phyloP scores from a whole-genome alignment of 2,113 vertebrate species.

The Poeciliopsis retropinna region DNA sequence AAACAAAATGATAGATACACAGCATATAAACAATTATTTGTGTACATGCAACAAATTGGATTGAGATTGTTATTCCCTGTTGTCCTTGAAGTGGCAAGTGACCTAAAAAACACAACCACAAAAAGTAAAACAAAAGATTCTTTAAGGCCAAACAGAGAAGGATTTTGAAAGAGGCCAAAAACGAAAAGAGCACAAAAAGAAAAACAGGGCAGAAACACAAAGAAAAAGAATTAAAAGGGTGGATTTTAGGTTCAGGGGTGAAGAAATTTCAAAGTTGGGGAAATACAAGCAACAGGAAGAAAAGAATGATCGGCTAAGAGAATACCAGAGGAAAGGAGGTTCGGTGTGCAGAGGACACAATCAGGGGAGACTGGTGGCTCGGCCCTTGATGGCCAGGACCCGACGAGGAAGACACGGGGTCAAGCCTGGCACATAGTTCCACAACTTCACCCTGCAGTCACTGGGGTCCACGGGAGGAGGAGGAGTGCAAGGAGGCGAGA shows the following conservation, averaged over 20 bases:
- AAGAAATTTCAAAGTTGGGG: not conserved
- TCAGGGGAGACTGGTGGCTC: slow-evolving; percentile 98
- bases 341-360: slow-evolving; percentile 63
- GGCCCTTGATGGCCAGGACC: slow-evolving; percentile 98
- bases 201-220: not conserved
- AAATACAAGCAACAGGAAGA: slow-evolving; percentile 31
- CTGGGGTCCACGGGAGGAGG: slow-evolving; percentile 73
- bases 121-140: too few species aligned
- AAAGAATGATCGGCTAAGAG: slow-evolving; percentile 58
- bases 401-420: slow-evolving; percentile 98
- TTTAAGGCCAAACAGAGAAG: not conserved
- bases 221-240: not conserved
- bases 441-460: slow-evolving; percentile 99
- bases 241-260: not conserved
- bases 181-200: not conserved
- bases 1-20: too few species aligned
- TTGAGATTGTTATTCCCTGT: not conserved
- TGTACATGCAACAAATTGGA: not conserved
- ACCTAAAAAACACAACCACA: not conserved
- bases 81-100: not conserved
- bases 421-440: slow-evolving; percentile 97
- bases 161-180: not conserved
- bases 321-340: slow-evolving; percentile 67
- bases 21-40: too few species aligned
- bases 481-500: slow-evolving; percentile 30